Evolutionary conservation across 2,113 vertebrate genomes (phyloP).

Genomic region (Macrotus californicus): DNA sequence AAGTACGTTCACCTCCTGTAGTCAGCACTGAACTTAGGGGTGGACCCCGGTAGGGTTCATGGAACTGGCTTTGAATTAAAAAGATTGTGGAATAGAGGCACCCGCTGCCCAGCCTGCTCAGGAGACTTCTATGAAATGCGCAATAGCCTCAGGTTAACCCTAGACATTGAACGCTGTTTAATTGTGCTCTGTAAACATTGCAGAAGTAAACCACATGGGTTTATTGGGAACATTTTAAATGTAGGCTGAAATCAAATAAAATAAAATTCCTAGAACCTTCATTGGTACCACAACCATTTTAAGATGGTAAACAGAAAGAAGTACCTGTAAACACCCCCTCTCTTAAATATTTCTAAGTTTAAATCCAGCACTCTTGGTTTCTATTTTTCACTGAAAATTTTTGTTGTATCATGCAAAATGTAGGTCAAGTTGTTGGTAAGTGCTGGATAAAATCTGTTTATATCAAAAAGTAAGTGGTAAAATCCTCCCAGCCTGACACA

Average conservation of each 20-base stretch:
- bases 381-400: neutral
- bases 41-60: neutral
- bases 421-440: constrained; percentile 62
- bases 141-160: constrained; percentile 39
- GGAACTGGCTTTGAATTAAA: neutral
- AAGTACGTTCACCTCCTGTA: neutral
- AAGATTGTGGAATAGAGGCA: neutral
- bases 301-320: constrained; percentile 53
- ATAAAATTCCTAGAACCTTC: neutral
- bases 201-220: constrained; percentile 39
- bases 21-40: neutral
- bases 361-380: neutral
- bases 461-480: constrained; percentile 13
- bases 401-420: constrained; percentile 40
- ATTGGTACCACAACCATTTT: neutral
- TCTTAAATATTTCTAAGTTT: constrained; percentile 18
- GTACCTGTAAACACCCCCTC: constrained; percentile 36
- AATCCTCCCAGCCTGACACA: constrained; percentile 31
- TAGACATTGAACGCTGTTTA: constrained; percentile 18
- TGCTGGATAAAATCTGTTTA: constrained; percentile 58
- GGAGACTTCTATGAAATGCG: neutral
- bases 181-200: constrained; percentile 51
- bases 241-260: constrained; percentile 56
- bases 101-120: neutral
- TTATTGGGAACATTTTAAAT: constrained; percentile 59